These are phyloP conservation scores for Astyanax mexicanus DNA, from an alignment of 2,797 vertebrate genomes.

Conservation along the genomic window DNA sequence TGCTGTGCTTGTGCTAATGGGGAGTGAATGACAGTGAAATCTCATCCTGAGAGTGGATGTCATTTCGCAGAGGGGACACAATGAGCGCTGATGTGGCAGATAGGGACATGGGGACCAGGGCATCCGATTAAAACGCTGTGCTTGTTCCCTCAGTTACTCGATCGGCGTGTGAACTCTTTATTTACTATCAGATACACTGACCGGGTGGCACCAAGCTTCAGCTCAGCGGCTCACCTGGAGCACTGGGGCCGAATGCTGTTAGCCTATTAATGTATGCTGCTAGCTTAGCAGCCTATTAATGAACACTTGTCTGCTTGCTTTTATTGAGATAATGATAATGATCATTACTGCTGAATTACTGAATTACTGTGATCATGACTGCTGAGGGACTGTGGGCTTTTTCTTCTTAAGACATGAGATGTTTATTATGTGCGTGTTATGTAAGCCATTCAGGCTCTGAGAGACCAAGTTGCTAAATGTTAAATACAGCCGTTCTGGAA, in stretches of 20 bases:
- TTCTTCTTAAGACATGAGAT: neutral
- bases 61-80: constrained; percentile 81
- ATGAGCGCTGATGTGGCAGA: constrained; percentile 89
- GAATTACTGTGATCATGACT: neutral
- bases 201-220: constrained; percentile 43
- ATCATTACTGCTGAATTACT: neutral
- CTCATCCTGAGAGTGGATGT: constrained; percentile 85
- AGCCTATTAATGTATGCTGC: neutral
- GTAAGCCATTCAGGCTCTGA: neutral
- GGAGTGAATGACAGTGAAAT: constrained; percentile 82
- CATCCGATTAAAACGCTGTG: constrained; percentile 87
- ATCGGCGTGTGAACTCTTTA: constrained; percentile 93
- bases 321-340: neutral
- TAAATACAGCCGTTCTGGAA: too few species aligned
- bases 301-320: neutral
- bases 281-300: neutral
- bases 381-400: too few species aligned
- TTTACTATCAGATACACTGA: constrained; percentile 85
- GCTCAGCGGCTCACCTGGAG: neutral
- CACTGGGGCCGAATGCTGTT: neutral
- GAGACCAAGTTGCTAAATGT: too few species aligned
- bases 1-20: constrained; percentile 66
- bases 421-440: neutral
- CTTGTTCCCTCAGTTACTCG: constrained; percentile 89
- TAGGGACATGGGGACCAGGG: constrained; percentile 85